phyloP scores from a whole-genome alignment of 1,140 invertebrate genomes.

The Mya arenaria region DNA sequence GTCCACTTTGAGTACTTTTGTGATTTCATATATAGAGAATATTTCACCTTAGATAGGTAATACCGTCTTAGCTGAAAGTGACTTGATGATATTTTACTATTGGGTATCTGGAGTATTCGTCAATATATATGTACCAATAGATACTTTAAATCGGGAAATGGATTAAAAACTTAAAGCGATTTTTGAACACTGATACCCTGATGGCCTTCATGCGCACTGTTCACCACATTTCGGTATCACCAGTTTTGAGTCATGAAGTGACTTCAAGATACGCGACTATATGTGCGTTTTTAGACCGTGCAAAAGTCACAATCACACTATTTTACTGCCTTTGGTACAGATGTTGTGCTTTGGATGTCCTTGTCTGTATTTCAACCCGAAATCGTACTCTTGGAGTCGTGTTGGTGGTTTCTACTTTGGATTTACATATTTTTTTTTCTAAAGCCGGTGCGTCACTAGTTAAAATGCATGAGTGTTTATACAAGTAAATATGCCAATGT shows the following conservation, averaged over 20 bases:
- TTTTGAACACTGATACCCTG: constrained; percentile 70
- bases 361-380: too few species aligned
- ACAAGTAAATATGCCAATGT: too few species aligned
- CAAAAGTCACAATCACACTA: too few species aligned
- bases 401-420: too few species aligned
- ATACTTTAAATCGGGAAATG: constrained; percentile 79
- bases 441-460: too few species aligned
- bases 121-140: constrained; percentile 69
- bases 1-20: constrained; percentile 29
- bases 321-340: too few species aligned
- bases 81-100: neutral
- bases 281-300: too few species aligned
- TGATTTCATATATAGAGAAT: constrained; percentile 5
- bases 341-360: too few species aligned
- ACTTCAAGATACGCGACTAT: neutral
- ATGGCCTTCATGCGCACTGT: constrained; percentile 75
- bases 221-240: constrained; percentile 50
- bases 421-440: too few species aligned
- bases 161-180: constrained; percentile 69
- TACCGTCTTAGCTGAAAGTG: too few species aligned
- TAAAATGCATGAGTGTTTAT: too few species aligned
- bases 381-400: too few species aligned
- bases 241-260: constrained; percentile 19
- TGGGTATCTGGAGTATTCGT: constrained; percentile 55
- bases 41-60: neutral